Percentiles rank a stretch among this genome's conserved stretches.
These are phyloP conservation scores for Aulostomus chinensis DNA, from an alignment of 2,797 vertebrate genomes.

Conservation along the genomic window DNA sequence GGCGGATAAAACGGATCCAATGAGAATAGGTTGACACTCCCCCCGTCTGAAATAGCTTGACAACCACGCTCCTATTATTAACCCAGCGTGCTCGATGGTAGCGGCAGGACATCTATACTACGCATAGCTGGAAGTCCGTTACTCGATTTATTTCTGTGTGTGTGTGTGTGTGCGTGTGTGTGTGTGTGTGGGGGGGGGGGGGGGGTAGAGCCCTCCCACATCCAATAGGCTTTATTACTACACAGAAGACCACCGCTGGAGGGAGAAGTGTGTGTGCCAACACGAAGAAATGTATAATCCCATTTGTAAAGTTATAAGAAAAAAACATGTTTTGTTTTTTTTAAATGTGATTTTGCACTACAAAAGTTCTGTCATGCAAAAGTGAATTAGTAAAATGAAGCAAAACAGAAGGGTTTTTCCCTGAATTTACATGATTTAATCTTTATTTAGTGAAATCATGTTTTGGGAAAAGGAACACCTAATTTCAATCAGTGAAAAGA, in stretches of 20 bases:
- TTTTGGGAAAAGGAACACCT: too few relatives aligned
- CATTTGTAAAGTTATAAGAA: too few relatives aligned
- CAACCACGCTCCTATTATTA: constrained; percentile 76
- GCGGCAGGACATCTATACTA: constrained; percentile 54
- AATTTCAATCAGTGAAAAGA: too few relatives aligned
- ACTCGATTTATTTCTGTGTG: constrained; percentile 53
- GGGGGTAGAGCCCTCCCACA: too few relatives aligned
- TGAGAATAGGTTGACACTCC: constrained; percentile 80
- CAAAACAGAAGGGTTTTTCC: too few relatives aligned
- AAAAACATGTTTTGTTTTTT: too few relatives aligned
- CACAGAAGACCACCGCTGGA: constrained; percentile 35
- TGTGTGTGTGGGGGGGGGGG: too few relatives aligned
- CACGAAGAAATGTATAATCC: constrained; percentile 2
- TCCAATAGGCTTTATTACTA: constrained; percentile 32
- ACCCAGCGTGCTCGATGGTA: constrained; percentile 48
- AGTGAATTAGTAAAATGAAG: too few relatives aligned
- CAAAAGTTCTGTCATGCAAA: too few relatives aligned
- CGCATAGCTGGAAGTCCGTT: constrained; percentile 60
- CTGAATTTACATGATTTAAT: too few relatives aligned
- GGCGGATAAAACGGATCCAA: constrained; percentile 84
- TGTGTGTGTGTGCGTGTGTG: constrained; percentile 58
- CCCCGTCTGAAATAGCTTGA: constrained; percentile 65
- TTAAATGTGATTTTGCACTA: too few relatives aligned
- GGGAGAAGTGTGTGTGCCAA: neutral
- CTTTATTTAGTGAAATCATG: too few relatives aligned